Conservation (phyloP, 1,140 invertebrate species). For the Telenomus remus region DNA sequence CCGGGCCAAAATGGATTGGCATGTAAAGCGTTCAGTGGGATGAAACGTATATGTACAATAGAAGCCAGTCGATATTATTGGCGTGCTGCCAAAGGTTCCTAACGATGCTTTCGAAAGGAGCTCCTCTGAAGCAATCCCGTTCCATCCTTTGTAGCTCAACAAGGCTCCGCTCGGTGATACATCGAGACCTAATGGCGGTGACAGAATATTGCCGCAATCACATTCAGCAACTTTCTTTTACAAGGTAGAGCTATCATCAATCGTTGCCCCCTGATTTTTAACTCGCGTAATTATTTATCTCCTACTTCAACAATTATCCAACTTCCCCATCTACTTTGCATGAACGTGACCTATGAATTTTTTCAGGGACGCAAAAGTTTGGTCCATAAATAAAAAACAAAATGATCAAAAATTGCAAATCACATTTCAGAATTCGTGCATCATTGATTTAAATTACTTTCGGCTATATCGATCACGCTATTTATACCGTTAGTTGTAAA, state of each 20-base stretch:
- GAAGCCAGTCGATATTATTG: constrained; percentile 73
- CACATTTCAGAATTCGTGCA: too few relatives aligned
- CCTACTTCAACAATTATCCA: constrained; percentile 28
- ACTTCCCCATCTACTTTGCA: constrained; percentile 21
- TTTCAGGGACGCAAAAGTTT: too few relatives aligned
- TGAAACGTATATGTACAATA: constrained; percentile 64
- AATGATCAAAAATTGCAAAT: too few relatives aligned
- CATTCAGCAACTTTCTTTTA: constrained; percentile 62
- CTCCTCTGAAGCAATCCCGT: constrained; percentile 63
- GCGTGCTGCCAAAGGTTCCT: constrained; percentile 69
- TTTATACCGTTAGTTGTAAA: too few relatives aligned
- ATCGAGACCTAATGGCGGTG: constrained; percentile 65
- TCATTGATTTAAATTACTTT: too few relatives aligned
- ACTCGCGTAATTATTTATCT: neutral
- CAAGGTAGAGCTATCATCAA: constrained; percentile 52
- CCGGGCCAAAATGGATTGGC: constrained; percentile 53
- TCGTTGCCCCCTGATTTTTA: constrained; percentile 24
- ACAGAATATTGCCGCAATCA: constrained; percentile 73
- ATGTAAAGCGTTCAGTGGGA: constrained; percentile 41
- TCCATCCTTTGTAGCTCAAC: constrained; percentile 65
- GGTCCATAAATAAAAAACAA: too few relatives aligned
- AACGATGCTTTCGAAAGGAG: constrained; percentile 73
- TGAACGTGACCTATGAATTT: too few relatives aligned
- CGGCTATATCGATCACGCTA: too few relatives aligned
- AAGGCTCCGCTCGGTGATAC: constrained; percentile 65